These are phyloP conservation scores for Troilus luridus DNA, from an alignment of 2,888 invertebrate species.

Conservation along the genomic window DNA sequence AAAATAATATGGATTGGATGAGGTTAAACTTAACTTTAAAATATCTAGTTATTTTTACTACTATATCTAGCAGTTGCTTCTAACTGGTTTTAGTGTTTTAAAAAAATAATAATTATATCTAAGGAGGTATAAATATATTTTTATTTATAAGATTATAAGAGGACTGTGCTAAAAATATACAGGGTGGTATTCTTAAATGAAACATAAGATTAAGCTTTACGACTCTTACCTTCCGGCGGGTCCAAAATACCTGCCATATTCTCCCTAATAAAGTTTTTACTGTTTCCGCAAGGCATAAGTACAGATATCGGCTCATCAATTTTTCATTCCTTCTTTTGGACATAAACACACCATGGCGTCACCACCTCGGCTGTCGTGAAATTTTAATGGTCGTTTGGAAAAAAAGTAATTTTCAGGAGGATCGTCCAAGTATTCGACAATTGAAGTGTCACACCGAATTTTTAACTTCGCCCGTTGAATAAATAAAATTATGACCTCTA, in stretches of 20 bases:
- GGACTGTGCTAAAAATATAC: no score
- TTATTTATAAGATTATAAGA: no score
- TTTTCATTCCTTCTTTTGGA: neutral
- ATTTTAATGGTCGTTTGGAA: neutral
- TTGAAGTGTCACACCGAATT: slow-evolving; percentile 5
- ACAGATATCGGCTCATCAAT: neutral
- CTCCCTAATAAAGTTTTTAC: neutral
- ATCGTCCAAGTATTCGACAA: neutral
- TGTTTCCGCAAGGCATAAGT: neutral
- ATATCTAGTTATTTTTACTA: no score
- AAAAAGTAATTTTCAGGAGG: neutral
- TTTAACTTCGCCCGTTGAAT: neutral
- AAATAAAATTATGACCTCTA: neutral
- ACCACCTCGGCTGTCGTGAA: neutral
- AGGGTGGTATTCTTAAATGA: no score
- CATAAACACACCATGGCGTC: neutral
- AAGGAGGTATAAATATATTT: no score
- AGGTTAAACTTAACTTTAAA: no score
- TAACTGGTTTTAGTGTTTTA: no score
- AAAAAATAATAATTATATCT: no score
- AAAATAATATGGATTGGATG: no score
- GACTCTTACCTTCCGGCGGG: neutral
- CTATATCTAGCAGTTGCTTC: no score
- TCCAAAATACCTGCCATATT: neutral
- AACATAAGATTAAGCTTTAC: neutral